A percentile compares a stretch with the other conserved stretches of the same genome.
phyloP scores from a whole-genome alignment of 2,113 vertebrate species.

The Ramphastos sulfuratus region DNA sequence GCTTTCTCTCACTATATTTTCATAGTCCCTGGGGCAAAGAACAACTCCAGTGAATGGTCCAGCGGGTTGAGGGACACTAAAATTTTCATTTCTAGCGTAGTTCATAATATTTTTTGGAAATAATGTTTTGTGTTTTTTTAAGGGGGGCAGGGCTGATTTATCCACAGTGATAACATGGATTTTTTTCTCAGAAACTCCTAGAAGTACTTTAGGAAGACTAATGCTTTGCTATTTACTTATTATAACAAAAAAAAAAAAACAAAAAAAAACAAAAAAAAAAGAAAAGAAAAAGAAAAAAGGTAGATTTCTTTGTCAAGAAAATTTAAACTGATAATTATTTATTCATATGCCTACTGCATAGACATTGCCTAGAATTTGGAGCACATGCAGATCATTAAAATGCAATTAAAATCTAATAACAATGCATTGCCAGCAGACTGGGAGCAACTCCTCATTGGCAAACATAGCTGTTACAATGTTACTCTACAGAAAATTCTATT shows the following conservation, averaged over 20 bases:
- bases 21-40: constrained; percentile 1
- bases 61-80: background rate
- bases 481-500: background rate
- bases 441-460: background rate
- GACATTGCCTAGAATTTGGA: background rate
- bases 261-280: background rate
- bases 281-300: no score
- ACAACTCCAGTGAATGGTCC: background rate
- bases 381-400: background rate
- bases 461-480: background rate
- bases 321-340: background rate
- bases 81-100: background rate
- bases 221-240: background rate
- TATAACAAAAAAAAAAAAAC: no score
- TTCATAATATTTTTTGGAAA: background rate
- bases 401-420: background rate
- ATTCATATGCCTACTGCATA: background rate
- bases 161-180: background rate
- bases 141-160: background rate
- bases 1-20: constrained; percentile 8
- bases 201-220: background rate
- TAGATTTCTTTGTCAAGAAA: background rate
- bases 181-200: background rate
- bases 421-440: background rate
- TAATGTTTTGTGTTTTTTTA: background rate